Conservation (phyloP, 2,888 invertebrate species). For the Morpho helenor region DNA sequence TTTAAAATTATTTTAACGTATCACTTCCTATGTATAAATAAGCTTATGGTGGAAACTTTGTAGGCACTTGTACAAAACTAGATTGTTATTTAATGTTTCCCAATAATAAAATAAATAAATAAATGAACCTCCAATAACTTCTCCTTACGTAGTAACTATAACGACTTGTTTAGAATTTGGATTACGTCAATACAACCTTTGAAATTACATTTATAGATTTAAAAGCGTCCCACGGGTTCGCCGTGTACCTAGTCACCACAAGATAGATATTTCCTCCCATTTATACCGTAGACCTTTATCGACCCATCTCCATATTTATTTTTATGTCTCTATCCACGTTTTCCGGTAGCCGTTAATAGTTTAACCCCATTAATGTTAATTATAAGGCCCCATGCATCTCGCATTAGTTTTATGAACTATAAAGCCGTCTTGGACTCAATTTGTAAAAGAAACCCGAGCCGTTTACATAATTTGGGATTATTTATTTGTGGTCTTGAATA, state of each 20-base stretch:
- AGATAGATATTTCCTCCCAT: conserved; percentile 44
- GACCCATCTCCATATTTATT: conserved; percentile 70
- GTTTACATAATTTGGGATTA: conserved; percentile 52
- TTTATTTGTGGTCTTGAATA: conserved; percentile 33
- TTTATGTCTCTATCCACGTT: conserved; percentile 74
- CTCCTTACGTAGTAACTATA: too few relatives aligned
- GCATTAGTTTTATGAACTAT: conserved; percentile 72
- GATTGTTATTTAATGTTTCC: too few relatives aligned
- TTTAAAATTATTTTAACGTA: too few relatives aligned
- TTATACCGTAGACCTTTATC: conserved; percentile 68
- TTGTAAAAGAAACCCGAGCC: conserved; percentile 64
- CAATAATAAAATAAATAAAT: too few relatives aligned
- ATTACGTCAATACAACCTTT: too few relatives aligned
- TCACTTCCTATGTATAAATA: too few relatives aligned
- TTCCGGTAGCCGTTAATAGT: conserved; percentile 78
- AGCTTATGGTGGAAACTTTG: too few relatives aligned
- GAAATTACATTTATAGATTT: too few relatives aligned
- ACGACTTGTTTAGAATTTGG: too few relatives aligned
- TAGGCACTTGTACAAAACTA: too few relatives aligned
- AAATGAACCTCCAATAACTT: too few relatives aligned
- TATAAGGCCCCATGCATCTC: conserved; percentile 65
- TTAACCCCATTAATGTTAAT: conserved; percentile 73
- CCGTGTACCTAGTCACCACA: not conserved
- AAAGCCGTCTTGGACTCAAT: conserved; percentile 59
- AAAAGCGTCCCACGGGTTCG: conserved; percentile 1